Conservation (phyloP, 2,888 invertebrate genomes). For the Cheilosia grossa region DNA sequence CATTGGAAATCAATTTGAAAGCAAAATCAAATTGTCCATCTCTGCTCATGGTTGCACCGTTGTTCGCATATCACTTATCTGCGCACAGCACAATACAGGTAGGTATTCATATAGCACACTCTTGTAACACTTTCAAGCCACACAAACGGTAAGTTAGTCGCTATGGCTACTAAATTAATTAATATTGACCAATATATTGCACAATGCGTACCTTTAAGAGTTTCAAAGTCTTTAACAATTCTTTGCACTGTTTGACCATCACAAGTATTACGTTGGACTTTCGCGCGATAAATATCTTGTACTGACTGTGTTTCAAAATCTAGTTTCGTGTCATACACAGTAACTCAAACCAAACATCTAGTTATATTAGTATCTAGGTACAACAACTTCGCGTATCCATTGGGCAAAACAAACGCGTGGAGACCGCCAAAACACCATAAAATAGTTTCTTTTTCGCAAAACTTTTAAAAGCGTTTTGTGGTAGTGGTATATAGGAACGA, state of each 20-base stretch:
- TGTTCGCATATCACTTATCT: constrained; percentile 20
- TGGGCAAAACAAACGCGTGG: constrained; percentile 38
- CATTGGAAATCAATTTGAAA: constrained; percentile 62
- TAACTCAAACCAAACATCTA: constrained; percentile 47
- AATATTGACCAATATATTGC: constrained; percentile 37
- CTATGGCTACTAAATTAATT: constrained; percentile 11
- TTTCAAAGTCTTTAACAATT: constrained; percentile 26
- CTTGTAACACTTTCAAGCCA: constrained; percentile 22
- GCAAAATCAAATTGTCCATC: constrained; percentile 48
- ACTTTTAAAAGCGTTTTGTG: constrained; percentile 38
- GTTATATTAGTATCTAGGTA: constrained; percentile 36
- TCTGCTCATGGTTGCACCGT: constrained; percentile 20
- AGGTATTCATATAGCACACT: background rate
- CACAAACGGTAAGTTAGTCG: constrained; percentile 8
- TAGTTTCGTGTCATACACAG: constrained; percentile 57
- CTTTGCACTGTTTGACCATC: constrained; percentile 9
- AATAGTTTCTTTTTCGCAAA: constrained; percentile 58
- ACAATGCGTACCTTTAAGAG: constrained; percentile 47
- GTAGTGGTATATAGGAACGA: constrained; percentile 19
- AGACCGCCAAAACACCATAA: constrained; percentile 43
- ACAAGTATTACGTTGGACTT: constrained; percentile 42
- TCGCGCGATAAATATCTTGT: constrained; percentile 51
- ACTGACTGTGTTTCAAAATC: constrained; percentile 52
- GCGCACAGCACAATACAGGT: constrained; percentile 2
- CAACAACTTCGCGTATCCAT: constrained; percentile 33